These are phyloP conservation scores for Hypomecis atomaria DNA, from an alignment of 2,888 invertebrate species.

Conservation along the genomic window DNA sequence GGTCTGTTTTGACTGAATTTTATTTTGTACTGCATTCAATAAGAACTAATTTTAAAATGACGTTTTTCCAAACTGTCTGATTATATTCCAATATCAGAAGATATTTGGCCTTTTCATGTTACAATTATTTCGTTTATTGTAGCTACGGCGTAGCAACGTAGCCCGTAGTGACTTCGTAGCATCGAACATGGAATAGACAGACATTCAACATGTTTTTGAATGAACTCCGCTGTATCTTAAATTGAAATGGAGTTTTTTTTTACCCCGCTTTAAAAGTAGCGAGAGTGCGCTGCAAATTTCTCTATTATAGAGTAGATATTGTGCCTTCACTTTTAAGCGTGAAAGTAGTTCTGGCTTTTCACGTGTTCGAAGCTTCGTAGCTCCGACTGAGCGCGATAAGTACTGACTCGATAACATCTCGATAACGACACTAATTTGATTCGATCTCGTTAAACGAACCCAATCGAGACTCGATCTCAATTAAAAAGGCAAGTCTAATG, in stretches of 20 bases:
- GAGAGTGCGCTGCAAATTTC: neutral
- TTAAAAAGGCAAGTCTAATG: conserved; percentile 58
- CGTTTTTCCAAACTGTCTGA: too few relatives aligned
- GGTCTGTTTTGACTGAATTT: too few relatives aligned
- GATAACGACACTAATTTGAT: conserved; percentile 74
- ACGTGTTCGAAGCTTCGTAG: conserved; percentile 27
- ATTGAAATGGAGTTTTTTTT: too few relatives aligned
- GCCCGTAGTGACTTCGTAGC: conserved; percentile 1
- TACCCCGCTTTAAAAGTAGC: too few relatives aligned
- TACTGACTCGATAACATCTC: conserved; percentile 60
- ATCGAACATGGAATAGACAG: too few relatives aligned
- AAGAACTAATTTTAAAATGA: too few relatives aligned
- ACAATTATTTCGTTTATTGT: conserved; percentile 10
- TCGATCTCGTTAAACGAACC: conserved; percentile 66
- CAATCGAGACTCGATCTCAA: conserved; percentile 65
- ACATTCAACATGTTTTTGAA: too few relatives aligned
- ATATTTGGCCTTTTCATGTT: neutral
- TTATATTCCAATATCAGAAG: too few relatives aligned
- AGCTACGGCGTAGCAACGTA: conserved; percentile 29
- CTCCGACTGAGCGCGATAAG: conserved; percentile 31
- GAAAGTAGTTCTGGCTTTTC: neutral
- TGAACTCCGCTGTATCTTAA: too few relatives aligned
- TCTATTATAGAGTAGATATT: neutral
- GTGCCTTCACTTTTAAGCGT: neutral
- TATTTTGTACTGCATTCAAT: too few relatives aligned